phyloP scores from a whole-genome alignment of 2,888 invertebrate genomes.

The Phyllotreta striolata region DNA sequence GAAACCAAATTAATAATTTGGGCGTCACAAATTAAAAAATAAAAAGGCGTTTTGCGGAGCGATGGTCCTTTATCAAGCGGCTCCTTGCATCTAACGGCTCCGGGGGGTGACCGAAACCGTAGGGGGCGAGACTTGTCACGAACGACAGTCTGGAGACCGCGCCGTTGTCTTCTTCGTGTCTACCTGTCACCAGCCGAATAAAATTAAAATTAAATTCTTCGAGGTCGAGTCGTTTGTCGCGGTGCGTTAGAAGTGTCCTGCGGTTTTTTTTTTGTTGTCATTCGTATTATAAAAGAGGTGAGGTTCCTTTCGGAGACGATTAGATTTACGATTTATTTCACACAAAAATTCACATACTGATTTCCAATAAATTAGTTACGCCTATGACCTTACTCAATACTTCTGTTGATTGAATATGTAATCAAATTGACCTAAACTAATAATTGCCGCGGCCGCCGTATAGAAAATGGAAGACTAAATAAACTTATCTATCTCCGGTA shows the following conservation, averaged over 20 bases:
- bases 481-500: conserved; percentile 7
- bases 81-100: conserved; percentile 54
- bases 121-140: conserved; percentile 54
- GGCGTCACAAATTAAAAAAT: conserved; percentile 45
- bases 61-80: conserved; percentile 54
- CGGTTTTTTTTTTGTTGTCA: conserved; percentile 9
- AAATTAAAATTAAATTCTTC: conserved; percentile 26
- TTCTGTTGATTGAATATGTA: conserved; percentile 2
- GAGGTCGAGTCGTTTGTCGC: conserved; percentile 23
- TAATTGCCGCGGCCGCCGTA: not conserved
- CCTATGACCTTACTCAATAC: conserved; percentile 7
- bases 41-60: conserved; percentile 47
- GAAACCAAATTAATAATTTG: conserved; percentile 43
- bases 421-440: conserved; percentile 2
- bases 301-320: too few species aligned
- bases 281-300: not conserved
- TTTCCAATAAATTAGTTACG: not conserved
- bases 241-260: conserved; percentile 12
- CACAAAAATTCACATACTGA: too few species aligned
- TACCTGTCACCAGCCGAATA: conserved; percentile 26
- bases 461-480: conserved; percentile 6
- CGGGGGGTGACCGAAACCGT: conserved; percentile 55
- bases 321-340: too few species aligned
- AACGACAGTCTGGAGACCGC: conserved; percentile 50
- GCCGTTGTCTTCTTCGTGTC: conserved; percentile 23